Conservation (phyloP, 1,140 invertebrate species). For the Scaptodrosophila lebanonensis region DNA sequence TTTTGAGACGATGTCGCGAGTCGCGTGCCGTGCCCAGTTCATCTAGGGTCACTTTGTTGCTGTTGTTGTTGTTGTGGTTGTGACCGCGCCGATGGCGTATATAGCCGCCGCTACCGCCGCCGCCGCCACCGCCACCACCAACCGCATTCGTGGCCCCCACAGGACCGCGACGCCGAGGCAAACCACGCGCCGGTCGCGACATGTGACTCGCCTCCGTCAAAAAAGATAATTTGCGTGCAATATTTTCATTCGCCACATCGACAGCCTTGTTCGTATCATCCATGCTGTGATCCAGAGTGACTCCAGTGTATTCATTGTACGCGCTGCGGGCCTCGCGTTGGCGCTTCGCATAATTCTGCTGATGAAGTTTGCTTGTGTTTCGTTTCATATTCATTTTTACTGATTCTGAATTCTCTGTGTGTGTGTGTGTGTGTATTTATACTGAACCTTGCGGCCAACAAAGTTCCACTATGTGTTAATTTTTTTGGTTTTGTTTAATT, state of each 20-base stretch:
- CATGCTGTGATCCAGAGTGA: slow-evolving; percentile 6
- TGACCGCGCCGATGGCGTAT: slow-evolving; percentile 14
- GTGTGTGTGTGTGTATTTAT: not conserved
- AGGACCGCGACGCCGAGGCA: too few relatives aligned
- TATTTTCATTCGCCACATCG: too few relatives aligned
- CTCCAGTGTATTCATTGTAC: too few relatives aligned
- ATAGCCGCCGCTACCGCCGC: not conserved
- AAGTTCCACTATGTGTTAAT: too few relatives aligned
- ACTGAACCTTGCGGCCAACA: slow-evolving; percentile 21
- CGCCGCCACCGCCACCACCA: not conserved
- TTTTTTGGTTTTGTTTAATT: not conserved
- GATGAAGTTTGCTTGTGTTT: not conserved
- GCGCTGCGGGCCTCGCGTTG: too few relatives aligned
- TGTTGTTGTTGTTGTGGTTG: not conserved
- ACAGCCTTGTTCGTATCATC: slow-evolving; percentile 27
- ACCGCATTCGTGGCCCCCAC: too few relatives aligned
- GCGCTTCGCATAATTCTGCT: slow-evolving; percentile 5
- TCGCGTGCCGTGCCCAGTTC: not conserved
- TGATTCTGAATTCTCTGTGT: not conserved
- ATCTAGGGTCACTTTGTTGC: slow-evolving; percentile 4
- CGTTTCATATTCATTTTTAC: slow-evolving; percentile 10
- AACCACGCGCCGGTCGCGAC: not conserved
- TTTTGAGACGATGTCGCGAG: too few relatives aligned
- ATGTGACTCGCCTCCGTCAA: slow-evolving; percentile 26
- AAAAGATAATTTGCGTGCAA: slow-evolving; percentile 33